phyloP scores from a whole-genome alignment of 2,113 vertebrate species.

The Fulmarus glacialis region DNA sequence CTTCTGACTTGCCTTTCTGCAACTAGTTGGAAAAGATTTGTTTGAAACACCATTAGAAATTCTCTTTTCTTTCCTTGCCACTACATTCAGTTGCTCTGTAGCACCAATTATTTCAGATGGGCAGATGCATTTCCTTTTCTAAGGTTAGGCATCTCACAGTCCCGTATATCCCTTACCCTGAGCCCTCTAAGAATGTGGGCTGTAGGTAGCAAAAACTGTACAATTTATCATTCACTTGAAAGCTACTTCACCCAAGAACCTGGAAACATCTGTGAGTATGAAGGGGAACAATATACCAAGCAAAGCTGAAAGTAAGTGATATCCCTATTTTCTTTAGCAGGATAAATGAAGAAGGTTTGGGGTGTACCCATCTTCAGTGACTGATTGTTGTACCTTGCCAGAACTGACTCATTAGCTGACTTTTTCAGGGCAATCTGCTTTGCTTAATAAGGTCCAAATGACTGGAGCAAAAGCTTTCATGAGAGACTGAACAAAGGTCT shows the following conservation, averaged over 20 bases:
- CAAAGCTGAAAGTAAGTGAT: background rate
- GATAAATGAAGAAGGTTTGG: background rate
- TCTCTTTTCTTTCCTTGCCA: background rate
- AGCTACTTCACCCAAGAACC: background rate
- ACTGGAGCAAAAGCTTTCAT: background rate
- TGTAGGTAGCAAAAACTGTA: background rate
- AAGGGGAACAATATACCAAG: background rate
- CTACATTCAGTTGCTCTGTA: background rate
- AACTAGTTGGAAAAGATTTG: background rate
- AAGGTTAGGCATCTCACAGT: background rate
- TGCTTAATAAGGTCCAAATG: background rate
- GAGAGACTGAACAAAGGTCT: background rate
- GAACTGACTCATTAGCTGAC: background rate
- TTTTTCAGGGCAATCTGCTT: background rate
- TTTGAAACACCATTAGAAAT: background rate
- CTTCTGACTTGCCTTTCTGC: background rate
- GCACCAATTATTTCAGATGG: background rate
- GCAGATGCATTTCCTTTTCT: background rate
- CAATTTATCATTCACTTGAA: background rate
- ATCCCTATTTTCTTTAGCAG: background rate
- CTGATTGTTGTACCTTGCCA: background rate
- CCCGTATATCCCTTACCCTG: background rate
- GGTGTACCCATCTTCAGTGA: background rate
- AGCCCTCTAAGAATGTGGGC: background rate
- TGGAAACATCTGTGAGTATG: background rate